phyloP scores from a whole-genome alignment of 1,140 invertebrate genomes.

The Drosophila parabipectinata region DNA sequence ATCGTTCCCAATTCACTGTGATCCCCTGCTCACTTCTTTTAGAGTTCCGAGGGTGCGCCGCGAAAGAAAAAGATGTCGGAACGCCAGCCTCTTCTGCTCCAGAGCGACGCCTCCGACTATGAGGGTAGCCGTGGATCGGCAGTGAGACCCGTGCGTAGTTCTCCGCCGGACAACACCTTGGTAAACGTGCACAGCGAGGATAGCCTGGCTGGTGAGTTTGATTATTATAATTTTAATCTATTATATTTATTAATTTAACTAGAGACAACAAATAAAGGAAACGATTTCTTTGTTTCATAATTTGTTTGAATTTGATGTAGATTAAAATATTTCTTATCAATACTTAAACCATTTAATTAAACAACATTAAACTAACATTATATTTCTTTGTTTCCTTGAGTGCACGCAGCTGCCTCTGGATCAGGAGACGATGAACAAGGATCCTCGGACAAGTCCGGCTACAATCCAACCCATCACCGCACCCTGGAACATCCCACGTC shows the following conservation, averaged over 20 bases:
- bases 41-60: slow-evolving; percentile 57
- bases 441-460: slow-evolving; percentile 72
- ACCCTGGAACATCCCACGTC: slow-evolving; percentile 90
- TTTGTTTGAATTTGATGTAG: not conserved
- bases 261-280: not conserved
- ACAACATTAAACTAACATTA: slow-evolving; percentile 12
- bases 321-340: not conserved
- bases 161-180: slow-evolving; percentile 83
- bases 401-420: slow-evolving; percentile 64
- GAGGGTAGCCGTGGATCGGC: slow-evolving; percentile 53
- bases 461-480: slow-evolving; percentile 88
- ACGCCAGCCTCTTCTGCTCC: slow-evolving; percentile 84
- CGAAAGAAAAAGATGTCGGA: slow-evolving; percentile 83
- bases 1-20: slow-evolving; percentile 12
- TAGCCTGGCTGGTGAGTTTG: slow-evolving; percentile 71
- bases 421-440: slow-evolving; percentile 52
- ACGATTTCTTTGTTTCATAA: not conserved
- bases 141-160: slow-evolving; percentile 69
- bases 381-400: slow-evolving; percentile 35
- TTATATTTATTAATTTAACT: no score
- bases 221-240: not conserved
- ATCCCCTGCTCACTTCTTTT: slow-evolving; percentile 3
- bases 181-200: slow-evolving; percentile 83
- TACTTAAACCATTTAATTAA: not conserved
- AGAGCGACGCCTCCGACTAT: slow-evolving; percentile 63